These are phyloP conservation scores for Scomber japonicus DNA, from an alignment of 2,113 vertebrate species.

Conservation along the genomic window DNA sequence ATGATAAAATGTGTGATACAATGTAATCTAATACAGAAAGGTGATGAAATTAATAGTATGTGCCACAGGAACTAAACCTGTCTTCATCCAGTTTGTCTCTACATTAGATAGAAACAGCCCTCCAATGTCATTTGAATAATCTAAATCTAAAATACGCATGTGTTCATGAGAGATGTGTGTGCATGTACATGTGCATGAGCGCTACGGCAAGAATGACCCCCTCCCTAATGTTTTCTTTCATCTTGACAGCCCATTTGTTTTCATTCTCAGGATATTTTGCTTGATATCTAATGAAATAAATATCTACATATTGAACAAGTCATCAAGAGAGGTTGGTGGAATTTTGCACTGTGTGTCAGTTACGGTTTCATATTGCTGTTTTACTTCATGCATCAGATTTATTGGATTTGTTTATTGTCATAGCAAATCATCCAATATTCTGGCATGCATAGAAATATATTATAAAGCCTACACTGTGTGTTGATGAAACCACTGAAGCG, in stretches of 20 bases:
- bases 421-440: conserved; percentile 52
- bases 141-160: no score
- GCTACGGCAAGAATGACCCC: no score
- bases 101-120: no score
- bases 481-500: conserved; percentile 52
- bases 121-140: no score
- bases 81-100: no score
- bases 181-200: no score
- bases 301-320: conserved; percentile 79
- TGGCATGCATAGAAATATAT: conserved; percentile 25
- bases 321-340: conserved; percentile 62
- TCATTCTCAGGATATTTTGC: conserved; percentile 79
- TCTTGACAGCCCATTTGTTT: conserved; percentile 83
- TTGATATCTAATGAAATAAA: conserved; percentile 82
- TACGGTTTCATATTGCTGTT: conserved; percentile 51
- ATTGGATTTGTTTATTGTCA: conserved; percentile 70
- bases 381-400: conserved; percentile 58
- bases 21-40: background rate
- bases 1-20: background rate
- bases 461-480: conserved; percentile 25
- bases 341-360: conserved; percentile 71
- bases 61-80: no score
- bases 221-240: conserved; percentile 2
- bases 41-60: no score
- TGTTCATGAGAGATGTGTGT: no score